Evolutionary conservation across 2,797 vertebrate genomes (phyloP).

Genomic region (Philypnodon macrostomus): DNA sequence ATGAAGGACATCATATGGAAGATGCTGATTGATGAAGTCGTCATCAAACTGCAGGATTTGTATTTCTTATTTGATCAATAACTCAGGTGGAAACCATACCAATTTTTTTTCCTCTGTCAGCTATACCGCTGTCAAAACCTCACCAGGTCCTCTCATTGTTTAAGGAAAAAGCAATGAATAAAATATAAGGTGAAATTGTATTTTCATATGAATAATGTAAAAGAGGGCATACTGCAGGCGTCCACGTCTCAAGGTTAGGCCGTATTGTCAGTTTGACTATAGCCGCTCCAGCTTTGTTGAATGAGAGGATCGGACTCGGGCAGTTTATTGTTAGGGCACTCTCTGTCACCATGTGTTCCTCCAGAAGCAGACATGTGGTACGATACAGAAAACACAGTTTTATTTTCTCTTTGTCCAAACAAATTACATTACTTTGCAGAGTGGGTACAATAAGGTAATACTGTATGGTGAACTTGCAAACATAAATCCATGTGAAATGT

Average conservation of each 20-base stretch:
- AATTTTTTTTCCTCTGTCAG: conserved; percentile 45
- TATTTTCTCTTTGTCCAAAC: too few relatives aligned
- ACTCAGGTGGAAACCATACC: conserved; percentile 57
- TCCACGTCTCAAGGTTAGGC: conserved; percentile 72
- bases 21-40: conserved; percentile 70
- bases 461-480: too few relatives aligned
- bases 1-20: too few relatives aligned
- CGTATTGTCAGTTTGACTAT: conserved; percentile 55
- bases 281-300: too few relatives aligned
- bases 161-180: conserved; percentile 80
- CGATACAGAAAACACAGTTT: too few relatives aligned
- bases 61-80: conserved; percentile 72
- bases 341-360: conserved; percentile 46
- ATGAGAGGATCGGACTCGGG: conserved; percentile 61
- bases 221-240: conserved; percentile 62
- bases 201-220: conserved; percentile 81
- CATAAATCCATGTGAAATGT: too few relatives aligned
- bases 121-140: conserved; percentile 60
- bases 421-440: too few relatives aligned
- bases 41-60: too few relatives aligned
- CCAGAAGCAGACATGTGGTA: too few relatives aligned
- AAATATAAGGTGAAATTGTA: conserved; percentile 79
- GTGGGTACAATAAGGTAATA: too few relatives aligned
- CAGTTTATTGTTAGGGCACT: conserved; percentile 50
- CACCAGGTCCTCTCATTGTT: conserved; percentile 61